Conservation (phyloP, 2,113 vertebrate genomes). For the Amia ocellicauda region DNA sequence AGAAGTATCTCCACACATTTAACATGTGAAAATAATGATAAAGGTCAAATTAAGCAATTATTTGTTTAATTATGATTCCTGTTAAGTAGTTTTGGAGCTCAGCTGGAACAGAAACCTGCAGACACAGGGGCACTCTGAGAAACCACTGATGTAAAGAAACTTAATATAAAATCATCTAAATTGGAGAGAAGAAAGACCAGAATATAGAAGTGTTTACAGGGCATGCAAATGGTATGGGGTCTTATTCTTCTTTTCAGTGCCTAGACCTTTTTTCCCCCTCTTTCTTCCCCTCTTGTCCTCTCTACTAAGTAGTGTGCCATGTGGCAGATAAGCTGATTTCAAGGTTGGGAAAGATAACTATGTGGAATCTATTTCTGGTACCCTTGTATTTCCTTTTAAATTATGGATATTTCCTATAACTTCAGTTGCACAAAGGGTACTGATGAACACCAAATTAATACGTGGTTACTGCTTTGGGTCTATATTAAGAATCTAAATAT, state of each 20-base stretch:
- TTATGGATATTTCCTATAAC: neutral
- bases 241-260: neutral
- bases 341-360: constrained; percentile 41
- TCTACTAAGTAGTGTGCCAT: constrained; percentile 55
- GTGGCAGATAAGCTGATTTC: constrained; percentile 64
- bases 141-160: too few species aligned
- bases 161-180: too few species aligned
- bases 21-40: too few species aligned
- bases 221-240: neutral
- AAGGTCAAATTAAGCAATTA: too few species aligned
- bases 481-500: constrained; percentile 21
- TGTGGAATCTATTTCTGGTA: neutral
- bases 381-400: neutral
- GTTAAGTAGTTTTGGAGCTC: too few species aligned
- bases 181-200: too few species aligned
- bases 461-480: constrained; percentile 3
- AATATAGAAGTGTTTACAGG: neutral
- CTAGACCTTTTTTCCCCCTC: constrained; percentile 11
- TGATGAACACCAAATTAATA: neutral
- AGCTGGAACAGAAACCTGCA: too few species aligned
- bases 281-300: constrained; percentile 39
- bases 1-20: too few species aligned
- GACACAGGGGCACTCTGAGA: too few species aligned
- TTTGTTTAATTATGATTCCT: too few species aligned
- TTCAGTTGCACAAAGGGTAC: constrained; percentile 18